Base-by-base conservation (phyloP, 2,888 invertebrate genomes). In the Plebejus melissa region DNA sequence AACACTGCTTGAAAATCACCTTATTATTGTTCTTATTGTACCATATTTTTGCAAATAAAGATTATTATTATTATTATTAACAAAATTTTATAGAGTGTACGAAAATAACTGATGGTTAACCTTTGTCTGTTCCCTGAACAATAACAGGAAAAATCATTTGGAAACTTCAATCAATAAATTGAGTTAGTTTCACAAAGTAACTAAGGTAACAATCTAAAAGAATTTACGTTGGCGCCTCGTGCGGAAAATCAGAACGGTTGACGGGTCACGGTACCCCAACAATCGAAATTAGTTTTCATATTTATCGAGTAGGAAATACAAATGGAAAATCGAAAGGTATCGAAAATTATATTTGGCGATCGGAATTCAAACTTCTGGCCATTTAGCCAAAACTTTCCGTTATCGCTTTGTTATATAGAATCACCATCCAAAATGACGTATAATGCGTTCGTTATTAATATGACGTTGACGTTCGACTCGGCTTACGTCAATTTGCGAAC, bases 271-370 rank as follows among this genome's bases (percentile, higher is more conserved):
- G 2, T 7, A 65, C 11, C 32, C 11, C 32, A 32, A 65, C 65
- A 32, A 65, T 65, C 9, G 65, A 32, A 65, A 65, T 28, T 32
- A 32, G 32, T 65, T 65, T 65, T 65, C 65, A 65, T 65, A 65
- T 65, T 36, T 36, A 32, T 22, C 13, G 32, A 36, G 16, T 16
- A 4, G 65, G 13, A 32, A 28, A 57, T 60, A 60, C 9, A 28
- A 28, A 4, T 1, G 28, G 60, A 60, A 9, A 60, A 28, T 28
- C 9, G 11, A 11, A 13, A 65, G 4, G 28, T 65, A 32, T 32
- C 65, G 13, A 32, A 32, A 32, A 32, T 65, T 22, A 22, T 58
- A 58, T 58, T 58, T 22, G 13, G 22, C n/a, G 6, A 58, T 22
- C n/a, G 58, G 58, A 58, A 22, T 58, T 58, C 7, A 22, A 58